phyloP scores from a whole-genome alignment of 2,113 vertebrate species.

The Rhinoptilus africanus region DNA sequence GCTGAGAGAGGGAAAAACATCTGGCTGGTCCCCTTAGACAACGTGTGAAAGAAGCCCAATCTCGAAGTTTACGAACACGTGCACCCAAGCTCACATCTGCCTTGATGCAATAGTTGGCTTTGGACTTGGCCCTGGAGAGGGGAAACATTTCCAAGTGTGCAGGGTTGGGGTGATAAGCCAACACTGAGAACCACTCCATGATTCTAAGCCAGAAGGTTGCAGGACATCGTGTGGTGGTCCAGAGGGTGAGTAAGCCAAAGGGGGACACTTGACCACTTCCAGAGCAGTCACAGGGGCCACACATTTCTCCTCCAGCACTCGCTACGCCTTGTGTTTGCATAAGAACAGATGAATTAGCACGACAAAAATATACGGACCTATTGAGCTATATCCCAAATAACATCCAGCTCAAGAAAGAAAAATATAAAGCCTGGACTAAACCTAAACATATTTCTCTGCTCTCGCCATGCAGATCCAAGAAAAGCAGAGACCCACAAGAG shows the following conservation, averaged over 20 bases:
- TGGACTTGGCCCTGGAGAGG: background rate
- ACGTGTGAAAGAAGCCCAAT: background rate
- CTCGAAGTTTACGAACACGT: background rate
- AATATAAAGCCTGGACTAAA: background rate
- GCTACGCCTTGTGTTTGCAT: accelerated
- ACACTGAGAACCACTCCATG: background rate
- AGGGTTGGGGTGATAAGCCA: background rate
- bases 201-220: background rate
- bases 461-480: background rate
- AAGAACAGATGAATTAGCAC: background rate
- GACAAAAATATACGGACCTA: background rate
- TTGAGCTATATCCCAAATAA: background rate
- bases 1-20: background rate
- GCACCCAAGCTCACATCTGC: background rate
- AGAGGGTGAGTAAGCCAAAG: background rate
- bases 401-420: background rate
- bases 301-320: background rate
- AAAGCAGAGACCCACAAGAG: background rate
- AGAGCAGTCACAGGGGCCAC: background rate
- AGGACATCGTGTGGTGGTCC: background rate
- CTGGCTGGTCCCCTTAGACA: background rate
- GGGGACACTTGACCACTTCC: background rate
- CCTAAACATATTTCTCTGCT: background rate
- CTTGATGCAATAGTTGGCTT: background rate
- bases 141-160: background rate